A percentile compares a stretch with the other conserved stretches of the same genome.
Conservation (phyloP, 2,113 vertebrate genomes). For the Rhadina sibilatrix region DNA sequence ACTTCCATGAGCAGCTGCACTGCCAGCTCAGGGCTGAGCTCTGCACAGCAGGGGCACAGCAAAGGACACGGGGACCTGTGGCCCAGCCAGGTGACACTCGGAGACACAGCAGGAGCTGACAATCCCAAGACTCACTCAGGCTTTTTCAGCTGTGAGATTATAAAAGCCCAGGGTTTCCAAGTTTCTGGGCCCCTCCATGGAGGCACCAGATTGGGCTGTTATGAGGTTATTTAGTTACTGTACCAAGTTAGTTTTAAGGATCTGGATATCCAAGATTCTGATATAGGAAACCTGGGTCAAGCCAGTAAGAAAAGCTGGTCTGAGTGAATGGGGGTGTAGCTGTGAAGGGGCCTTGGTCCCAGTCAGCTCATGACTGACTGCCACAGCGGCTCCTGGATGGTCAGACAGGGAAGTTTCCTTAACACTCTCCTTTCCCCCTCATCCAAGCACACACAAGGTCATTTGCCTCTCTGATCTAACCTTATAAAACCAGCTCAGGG, state of each 20-base stretch:
- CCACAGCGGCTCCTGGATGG: neutral
- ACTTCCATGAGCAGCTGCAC: neutral
- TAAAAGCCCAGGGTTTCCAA: neutral
- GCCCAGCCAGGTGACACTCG: neutral
- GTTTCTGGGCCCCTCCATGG: accelerated
- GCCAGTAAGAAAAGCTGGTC: neutral
- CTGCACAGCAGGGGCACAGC: neutral
- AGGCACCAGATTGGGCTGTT: neutral
- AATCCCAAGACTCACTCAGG: neutral
- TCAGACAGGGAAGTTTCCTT: neutral
- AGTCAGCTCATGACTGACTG: neutral
- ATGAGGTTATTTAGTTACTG: neutral
- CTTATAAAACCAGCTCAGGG: neutral
- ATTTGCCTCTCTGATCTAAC: neutral
- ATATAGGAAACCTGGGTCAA: neutral
- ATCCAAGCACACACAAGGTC: too few relatives aligned
- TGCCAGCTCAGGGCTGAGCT: neutral
- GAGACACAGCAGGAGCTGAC: neutral
- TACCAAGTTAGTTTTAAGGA: neutral
- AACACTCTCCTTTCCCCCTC: neutral
- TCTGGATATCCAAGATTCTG: neutral
- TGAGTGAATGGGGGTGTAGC: neutral
- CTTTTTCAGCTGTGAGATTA: neutral
- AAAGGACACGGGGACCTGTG: neutral
- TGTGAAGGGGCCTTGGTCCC: neutral